phyloP scores from a whole-genome alignment of 1,140 invertebrate genomes.

The Pomacea maculata region DNA sequence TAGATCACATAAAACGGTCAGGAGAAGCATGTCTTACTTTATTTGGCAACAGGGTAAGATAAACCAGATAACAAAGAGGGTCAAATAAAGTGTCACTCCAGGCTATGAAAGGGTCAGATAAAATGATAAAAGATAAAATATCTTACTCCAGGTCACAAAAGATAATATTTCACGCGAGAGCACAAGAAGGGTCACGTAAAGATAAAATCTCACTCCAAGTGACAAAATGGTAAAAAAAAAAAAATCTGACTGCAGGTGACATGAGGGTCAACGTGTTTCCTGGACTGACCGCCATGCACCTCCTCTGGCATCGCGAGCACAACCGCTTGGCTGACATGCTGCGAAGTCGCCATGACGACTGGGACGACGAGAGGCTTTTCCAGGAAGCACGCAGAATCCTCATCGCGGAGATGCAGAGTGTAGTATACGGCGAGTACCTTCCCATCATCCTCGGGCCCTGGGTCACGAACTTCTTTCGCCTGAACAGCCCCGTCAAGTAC shows the following conservation, averaged over 20 bases:
- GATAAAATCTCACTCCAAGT: constrained; percentile 85
- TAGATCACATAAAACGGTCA: no score
- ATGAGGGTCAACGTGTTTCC: constrained; percentile 84
- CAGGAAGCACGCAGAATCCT: constrained; percentile 87
- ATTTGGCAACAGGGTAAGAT: no score
- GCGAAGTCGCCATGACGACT: constrained; percentile 81
- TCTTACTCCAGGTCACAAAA: no score
- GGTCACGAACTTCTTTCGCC: not conserved
- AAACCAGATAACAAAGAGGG: no score
- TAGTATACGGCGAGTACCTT: constrained; percentile 91
- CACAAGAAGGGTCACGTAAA: constrained; percentile 80
- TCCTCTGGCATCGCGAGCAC: constrained; percentile 92
- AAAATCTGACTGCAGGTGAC: constrained; percentile 84
- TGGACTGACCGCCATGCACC: constrained; percentile 92
- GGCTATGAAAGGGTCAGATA: no score
- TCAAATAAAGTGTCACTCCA: no score
- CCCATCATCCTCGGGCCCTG: constrained; percentile 78
- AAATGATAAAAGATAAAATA: no score
- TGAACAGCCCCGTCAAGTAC: constrained; percentile 21
- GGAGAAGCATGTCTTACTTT: no score
- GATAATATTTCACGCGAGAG: not conserved
- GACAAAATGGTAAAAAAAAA: constrained; percentile 82
- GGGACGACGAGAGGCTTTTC: constrained; percentile 91
- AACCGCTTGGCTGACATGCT: constrained; percentile 81
- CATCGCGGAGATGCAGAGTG: constrained; percentile 92